These are phyloP conservation scores for Phocoena sinus DNA, from an alignment of 2,113 vertebrate species.

Conservation along the genomic window DNA sequence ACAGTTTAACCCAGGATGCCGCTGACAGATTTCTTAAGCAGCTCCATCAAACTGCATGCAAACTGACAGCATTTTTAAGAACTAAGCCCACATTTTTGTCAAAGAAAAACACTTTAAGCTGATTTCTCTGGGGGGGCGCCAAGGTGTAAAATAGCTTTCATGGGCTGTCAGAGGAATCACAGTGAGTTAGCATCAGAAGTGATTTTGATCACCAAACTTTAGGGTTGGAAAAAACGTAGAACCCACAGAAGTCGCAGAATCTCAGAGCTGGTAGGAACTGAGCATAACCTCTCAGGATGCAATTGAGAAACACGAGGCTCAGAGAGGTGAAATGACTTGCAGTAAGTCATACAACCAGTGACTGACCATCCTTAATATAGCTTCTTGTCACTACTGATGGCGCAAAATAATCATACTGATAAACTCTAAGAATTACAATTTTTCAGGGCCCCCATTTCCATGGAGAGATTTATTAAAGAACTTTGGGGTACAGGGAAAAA, in stretches of 20 bases:
- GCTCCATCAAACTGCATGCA: constrained; percentile 53
- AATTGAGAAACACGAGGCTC: neutral
- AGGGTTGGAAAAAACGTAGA: constrained; percentile 17
- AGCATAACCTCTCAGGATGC: neutral
- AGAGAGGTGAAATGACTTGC: neutral
- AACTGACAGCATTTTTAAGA: constrained; percentile 63
- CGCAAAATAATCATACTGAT: neutral
- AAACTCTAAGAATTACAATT: neutral
- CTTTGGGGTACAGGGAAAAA: neutral
- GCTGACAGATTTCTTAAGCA: constrained; percentile 63
- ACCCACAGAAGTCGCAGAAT: neutral
- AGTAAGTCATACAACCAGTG: neutral
- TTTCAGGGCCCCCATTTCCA: neutral
- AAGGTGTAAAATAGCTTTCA: constrained; percentile 60
- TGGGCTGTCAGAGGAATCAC: constrained; percentile 54
- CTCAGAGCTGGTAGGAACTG: neutral
- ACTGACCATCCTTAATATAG: neutral
- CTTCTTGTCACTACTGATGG: neutral
- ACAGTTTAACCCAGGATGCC: constrained; percentile 56
- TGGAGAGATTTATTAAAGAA: neutral
- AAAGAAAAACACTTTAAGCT: constrained; percentile 60
- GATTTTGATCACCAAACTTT: constrained; percentile 54
- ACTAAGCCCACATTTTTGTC: constrained; percentile 54
- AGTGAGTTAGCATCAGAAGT: constrained; percentile 50
- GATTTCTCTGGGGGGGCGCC: constrained; percentile 45